These are phyloP conservation scores for Selene dorsalis DNA, from an alignment of 2,797 vertebrate species.

Conservation along the genomic window DNA sequence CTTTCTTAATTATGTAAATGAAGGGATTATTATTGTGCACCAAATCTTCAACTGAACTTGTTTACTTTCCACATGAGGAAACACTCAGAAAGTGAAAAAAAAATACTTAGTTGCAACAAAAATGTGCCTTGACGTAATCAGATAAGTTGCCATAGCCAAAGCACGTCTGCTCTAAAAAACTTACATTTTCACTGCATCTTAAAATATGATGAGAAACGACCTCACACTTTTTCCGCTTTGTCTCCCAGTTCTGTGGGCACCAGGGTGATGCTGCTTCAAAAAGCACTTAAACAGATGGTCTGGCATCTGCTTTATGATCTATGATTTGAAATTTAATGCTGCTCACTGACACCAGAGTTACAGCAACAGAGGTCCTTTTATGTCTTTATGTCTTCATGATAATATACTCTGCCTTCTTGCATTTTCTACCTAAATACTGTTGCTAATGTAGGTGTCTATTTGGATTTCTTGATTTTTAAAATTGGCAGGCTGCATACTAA, in stretches of 20 bases:
- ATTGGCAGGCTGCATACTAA: conserved; percentile 63
- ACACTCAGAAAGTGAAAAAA: conserved; percentile 22
- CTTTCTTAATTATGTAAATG: conserved; percentile 10
- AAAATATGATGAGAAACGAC: conserved; percentile 70
- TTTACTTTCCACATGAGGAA: conserved; percentile 28
- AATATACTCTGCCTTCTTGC: conserved; percentile 66
- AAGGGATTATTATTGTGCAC: conserved; percentile 17
- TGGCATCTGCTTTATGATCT: conserved; percentile 83
- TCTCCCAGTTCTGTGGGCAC: conserved; percentile 68
- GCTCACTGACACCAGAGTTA: conserved; percentile 72
- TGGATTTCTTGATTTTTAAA: conserved; percentile 60
- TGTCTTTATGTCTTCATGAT: conserved; percentile 69
- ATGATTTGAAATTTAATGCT: conserved; percentile 81
- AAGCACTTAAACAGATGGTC: conserved; percentile 85
- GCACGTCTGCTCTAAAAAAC: conserved; percentile 52
- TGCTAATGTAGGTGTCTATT: conserved; percentile 26
- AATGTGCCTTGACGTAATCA: conserved; percentile 53
- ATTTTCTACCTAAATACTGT: conserved; percentile 63
- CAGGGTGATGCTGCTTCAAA: conserved; percentile 69
- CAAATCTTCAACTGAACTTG: not conserved
- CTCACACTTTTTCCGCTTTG: conserved; percentile 71
- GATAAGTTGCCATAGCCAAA: conserved; percentile 48
- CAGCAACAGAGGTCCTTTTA: conserved; percentile 72
- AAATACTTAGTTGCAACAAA: conserved; percentile 34
- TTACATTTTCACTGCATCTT: conserved; percentile 62